Evolutionary conservation across 1,140 invertebrate species (phyloP), one percentile per base, ranked within the genome.

Genomic region (Musca vetustissima): DNA sequence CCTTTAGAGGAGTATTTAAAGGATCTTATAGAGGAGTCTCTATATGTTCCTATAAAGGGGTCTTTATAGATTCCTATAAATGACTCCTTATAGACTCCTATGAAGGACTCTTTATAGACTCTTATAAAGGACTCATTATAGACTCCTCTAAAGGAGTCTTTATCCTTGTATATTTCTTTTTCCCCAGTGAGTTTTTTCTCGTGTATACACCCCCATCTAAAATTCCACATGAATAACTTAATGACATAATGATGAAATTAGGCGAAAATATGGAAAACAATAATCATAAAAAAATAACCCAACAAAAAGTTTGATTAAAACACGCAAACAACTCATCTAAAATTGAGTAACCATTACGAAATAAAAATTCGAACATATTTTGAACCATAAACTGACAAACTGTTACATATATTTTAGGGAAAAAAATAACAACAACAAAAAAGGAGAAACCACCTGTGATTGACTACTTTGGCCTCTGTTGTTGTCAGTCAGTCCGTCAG

Each of bases 261-360:
- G 0, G 4, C 36, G 13, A 43, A 43, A 43, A 43, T 19, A 52
- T 17, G 49, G 4, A 9, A 52, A 19, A 19, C 36, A 1, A 52
- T 21, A 52, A 19, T 21, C 9, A 52, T 24, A 25, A 24, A 59
- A 57, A 17, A 59, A 59, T n/a, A 32, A 25, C 14, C 53, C 53
- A 55, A n/a, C n/a, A n/a, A n/a, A n/a, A n/a, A n/a, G 3, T 13
- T 43, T 43, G 36, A 43, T 17, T 43, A 21, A 17, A 61, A 61
- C 57, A 61, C 57, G 57, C 57, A 61, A 61, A 61, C 57, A 61
- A 61, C 57, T 61, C 57, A 61, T 61, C 57, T 43, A 36, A 11
- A 15, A 55, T 24, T 25, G 11, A 13, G 13, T 2, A 61, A 61
- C n/a, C 9, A 19, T n/a, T n/a, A n/a, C n/a, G n/a, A n/a, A n/a